Evolutionary conservation across 2,888 invertebrate species (phyloP).

Genomic region (Platerodrilus igneus): DNA sequence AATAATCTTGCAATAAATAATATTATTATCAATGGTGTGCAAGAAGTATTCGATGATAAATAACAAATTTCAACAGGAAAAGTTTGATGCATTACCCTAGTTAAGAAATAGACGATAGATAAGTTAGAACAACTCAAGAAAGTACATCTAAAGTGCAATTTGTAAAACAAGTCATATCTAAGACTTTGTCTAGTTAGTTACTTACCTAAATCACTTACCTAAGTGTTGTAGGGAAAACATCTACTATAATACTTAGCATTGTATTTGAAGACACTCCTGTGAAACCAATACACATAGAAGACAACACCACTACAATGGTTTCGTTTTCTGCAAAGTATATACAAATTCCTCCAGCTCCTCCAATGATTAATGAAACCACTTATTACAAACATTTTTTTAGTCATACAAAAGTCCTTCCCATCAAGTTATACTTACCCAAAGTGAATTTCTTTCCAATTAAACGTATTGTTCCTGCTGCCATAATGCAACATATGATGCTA

Average conservation of each 20-base stretch:
- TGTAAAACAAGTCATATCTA: too few relatives aligned
- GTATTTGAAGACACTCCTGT: constrained; percentile 57
- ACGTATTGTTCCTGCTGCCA: constrained; percentile 55
- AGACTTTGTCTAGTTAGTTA: too few relatives aligned
- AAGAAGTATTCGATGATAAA: too few relatives aligned
- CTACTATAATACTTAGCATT: constrained; percentile 58
- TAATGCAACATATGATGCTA: constrained; percentile 58
- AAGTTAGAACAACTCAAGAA: too few relatives aligned
- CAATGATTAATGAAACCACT: constrained; percentile 37
- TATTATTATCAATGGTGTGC: too few relatives aligned
- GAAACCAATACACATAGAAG: constrained; percentile 54
- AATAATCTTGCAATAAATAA: too few relatives aligned
- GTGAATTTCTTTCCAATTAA: constrained; percentile 52
- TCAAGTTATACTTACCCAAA: constrained; percentile 48
- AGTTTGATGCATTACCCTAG: too few relatives aligned
- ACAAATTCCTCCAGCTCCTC: constrained; percentile 51
- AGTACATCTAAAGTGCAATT: too few relatives aligned
- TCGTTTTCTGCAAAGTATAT: constrained; percentile 57
- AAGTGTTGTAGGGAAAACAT: constrained; percentile 62
- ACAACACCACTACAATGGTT: constrained; percentile 52
- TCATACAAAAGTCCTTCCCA: not conserved
- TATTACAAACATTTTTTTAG: not conserved
- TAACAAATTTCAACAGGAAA: too few relatives aligned
- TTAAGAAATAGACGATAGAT: too few relatives aligned
- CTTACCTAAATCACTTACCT: constrained; percentile 47